A percentile compares a stretch with the other conserved stretches of the same genome.
phyloP scores from a whole-genome alignment of 2,113 vertebrate species.

The Dolichotis patagonum region DNA sequence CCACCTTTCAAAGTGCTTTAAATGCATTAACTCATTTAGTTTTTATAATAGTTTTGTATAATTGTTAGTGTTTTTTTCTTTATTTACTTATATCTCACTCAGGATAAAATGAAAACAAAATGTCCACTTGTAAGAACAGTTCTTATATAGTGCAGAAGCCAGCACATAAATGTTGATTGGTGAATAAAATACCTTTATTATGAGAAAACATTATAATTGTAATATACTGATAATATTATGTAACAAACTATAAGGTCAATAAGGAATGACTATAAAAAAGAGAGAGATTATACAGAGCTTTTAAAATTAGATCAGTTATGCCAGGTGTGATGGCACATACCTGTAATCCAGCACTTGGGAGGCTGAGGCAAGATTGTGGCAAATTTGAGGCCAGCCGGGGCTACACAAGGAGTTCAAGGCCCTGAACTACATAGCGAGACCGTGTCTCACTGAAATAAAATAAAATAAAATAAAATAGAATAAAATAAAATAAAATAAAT shows the following conservation, averaged over 20 bases:
- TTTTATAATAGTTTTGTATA: neutral
- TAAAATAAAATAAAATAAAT: no score
- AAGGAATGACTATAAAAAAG: constrained; percentile 30
- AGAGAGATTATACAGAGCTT: neutral
- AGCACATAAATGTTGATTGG: neutral
- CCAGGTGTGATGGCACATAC: no score
- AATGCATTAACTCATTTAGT: neutral
- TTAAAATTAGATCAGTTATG: neutral
- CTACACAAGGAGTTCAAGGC: no score
- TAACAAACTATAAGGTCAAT: neutral
- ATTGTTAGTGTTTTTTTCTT: neutral
- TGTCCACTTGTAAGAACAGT: neutral
- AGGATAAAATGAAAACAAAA: neutral
- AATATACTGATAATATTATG: neutral
- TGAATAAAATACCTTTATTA: constrained; percentile 3
- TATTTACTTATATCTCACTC: neutral
- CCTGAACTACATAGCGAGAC: no score
- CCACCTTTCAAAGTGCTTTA: neutral
- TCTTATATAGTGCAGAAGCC: neutral
- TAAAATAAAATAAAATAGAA: no score
- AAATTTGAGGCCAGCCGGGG: no score
- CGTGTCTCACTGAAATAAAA: no score
- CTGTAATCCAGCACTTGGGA: no score
- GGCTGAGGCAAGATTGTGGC: no score
- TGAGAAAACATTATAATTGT: neutral